Evolutionary conservation across 2,888 invertebrate species (phyloP), one percentile per base, ranked within the genome.

Genomic region (Drosophila neotestacea): DNA sequence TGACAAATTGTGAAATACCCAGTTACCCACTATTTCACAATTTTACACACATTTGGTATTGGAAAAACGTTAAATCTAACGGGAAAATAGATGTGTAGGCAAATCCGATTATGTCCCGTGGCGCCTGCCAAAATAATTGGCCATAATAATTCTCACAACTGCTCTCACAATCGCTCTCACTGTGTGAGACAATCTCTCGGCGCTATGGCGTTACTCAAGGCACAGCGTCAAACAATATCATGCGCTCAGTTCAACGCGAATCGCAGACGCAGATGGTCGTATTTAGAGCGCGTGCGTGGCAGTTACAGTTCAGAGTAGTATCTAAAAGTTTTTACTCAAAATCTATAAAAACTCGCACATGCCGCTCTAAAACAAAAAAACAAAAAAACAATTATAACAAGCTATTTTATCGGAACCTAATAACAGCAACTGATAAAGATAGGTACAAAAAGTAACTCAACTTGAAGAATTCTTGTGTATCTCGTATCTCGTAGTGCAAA

Each of bases 181-280:
- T 16, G 16, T 16, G 16, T 16, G 16, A 16, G 78, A 62, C 64
- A 70, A 74, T 36, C 64, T 38, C 63, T 66, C 52, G 7, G 74
- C 44, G 75, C 65, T 73, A 41, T 34, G 42, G 32, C 52, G 36
- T 6, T 27, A 62, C 62, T 65, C 61, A 42, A 81, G 68, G 70
- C 77, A 70, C 38, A 42, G 46, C 39, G 46, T n/a, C 64, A 55
- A 68, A 60, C 62, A 38, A 55, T 54, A 32, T 52, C 54, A 52
- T 65, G 62, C 67, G 64, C 44, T 90, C 80, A 90, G 85, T 87
- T 80, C 73, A 73, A 78, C 76, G 78, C 74, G 83, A 90, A 65
- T 65, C 81, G 80, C 74, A 77, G 81, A 73, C 65, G 60, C 59
- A 79, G 52, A 47, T 81, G 61, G 91, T 84, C 89, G 90, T 81